These are phyloP conservation scores for Neoaliturus tenellus DNA, from an alignment of 2,888 invertebrate genomes.

Conservation along the genomic window DNA sequence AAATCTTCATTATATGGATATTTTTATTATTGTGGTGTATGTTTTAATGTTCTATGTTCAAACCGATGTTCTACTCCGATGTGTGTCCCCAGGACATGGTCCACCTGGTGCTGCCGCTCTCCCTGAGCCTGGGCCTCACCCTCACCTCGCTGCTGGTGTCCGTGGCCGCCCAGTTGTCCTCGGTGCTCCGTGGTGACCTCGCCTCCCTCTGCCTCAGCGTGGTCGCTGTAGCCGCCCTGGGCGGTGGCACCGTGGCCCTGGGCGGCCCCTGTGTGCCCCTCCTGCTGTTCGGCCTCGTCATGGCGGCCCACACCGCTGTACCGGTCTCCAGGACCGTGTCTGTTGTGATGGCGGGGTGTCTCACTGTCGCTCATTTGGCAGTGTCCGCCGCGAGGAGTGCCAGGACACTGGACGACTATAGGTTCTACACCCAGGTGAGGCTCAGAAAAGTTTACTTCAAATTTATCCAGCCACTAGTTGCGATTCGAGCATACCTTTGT, in stretches of 20 bases:
- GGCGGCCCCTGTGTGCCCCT: slow-evolving; percentile 79
- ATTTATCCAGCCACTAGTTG: too few species aligned
- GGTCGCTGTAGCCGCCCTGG: slow-evolving; percentile 71
- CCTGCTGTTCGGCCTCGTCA: slow-evolving; percentile 85
- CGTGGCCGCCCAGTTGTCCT: slow-evolving; percentile 17
- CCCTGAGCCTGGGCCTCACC: neutral
- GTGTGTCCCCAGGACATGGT: slow-evolving; percentile 22
- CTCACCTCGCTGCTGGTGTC: neutral
- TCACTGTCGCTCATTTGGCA: slow-evolving; percentile 81
- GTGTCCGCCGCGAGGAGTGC: slow-evolving; percentile 75
- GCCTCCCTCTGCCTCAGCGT: slow-evolving; percentile 76
- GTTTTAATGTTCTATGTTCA: too few species aligned
- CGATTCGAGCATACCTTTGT: too few species aligned
- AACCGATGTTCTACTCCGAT: too few species aligned
- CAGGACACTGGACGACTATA: slow-evolving; percentile 69
- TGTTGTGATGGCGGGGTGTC: slow-evolving; percentile 81
- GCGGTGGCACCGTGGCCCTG: slow-evolving; percentile 77
- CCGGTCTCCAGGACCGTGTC: slow-evolving; percentile 85
- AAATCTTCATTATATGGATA: too few species aligned
- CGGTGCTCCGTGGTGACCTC: slow-evolving; percentile 70
- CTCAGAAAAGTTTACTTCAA: neutral
- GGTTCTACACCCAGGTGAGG: slow-evolving; percentile 77
- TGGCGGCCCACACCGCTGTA: slow-evolving; percentile 91
- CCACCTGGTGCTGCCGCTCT: neutral
- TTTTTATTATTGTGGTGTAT: too few species aligned